A percentile compares a stretch with the other conserved stretches of the same genome.
Conservation (phyloP, 2,888 invertebrate genomes). For the Acleris holmiana region DNA sequence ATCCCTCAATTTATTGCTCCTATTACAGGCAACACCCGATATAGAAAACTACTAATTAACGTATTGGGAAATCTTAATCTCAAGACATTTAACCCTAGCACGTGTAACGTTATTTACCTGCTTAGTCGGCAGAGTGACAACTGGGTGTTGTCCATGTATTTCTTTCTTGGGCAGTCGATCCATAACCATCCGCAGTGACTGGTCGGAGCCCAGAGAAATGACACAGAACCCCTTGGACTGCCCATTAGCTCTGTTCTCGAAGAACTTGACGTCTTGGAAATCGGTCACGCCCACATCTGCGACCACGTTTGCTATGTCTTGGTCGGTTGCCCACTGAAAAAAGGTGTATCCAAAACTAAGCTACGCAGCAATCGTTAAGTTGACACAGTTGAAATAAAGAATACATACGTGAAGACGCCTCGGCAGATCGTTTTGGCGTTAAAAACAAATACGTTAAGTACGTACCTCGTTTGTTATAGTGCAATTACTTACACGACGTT, state of each 20-base stretch:
- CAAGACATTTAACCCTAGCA: not conserved
- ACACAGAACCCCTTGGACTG: slow-evolving; percentile 99
- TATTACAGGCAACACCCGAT: no score
- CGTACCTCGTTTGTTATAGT: slow-evolving; percentile 31
- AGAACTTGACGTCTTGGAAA: slow-evolving; percentile 99
- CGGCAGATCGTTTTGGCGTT: slow-evolving; percentile 16
- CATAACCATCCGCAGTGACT: slow-evolving; percentile 94
- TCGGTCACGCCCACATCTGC: slow-evolving; percentile 95
- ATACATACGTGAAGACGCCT: slow-evolving; percentile 40
- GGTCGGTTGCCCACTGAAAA: slow-evolving; percentile 98
- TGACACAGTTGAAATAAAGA: slow-evolving; percentile 26
- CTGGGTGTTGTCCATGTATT: slow-evolving; percentile 97
- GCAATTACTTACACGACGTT: slow-evolving; percentile 1
- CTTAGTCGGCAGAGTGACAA: slow-evolving; percentile 97
- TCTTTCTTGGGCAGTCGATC: slow-evolving; percentile 98
- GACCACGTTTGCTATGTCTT: slow-evolving; percentile 96
- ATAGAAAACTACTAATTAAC: no score
- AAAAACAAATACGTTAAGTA: slow-evolving; percentile 28
- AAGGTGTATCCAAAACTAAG: slow-evolving; percentile 70
- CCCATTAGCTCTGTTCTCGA: slow-evolving; percentile 99
- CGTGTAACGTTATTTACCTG: slow-evolving; percentile 83
- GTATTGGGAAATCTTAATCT: no score
- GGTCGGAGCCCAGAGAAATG: slow-evolving; percentile 96
- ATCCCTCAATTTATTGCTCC: no score
- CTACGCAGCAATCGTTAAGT: slow-evolving; percentile 41